Evolutionary conservation across 2,797 vertebrate genomes (phyloP).

Genomic region (Ataeniobius toweri): DNA sequence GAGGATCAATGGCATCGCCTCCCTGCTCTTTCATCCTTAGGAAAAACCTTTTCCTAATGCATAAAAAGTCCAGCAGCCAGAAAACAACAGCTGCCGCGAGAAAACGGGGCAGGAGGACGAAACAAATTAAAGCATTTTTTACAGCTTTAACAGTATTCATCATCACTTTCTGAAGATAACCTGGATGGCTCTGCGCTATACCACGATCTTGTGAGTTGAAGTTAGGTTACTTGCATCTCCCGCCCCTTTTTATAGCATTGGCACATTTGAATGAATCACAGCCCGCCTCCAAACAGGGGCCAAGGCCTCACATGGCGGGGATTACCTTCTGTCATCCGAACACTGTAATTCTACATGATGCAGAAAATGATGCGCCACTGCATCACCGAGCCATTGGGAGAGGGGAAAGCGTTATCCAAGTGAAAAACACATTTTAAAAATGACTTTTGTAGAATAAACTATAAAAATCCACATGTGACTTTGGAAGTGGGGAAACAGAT

Average conservation of each 20-base stretch:
- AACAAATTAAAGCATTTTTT: constrained; percentile 88
- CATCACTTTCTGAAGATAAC: constrained; percentile 56
- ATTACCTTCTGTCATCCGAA: constrained; percentile 87
- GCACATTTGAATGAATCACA: constrained; percentile 91
- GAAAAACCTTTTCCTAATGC: constrained; percentile 90
- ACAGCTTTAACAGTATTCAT: constrained; percentile 87
- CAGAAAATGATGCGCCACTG: constrained; percentile 33
- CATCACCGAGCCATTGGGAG: neutral
- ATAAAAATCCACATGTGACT: no score
- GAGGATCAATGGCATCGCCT: constrained; percentile 86
- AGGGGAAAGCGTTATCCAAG: no score
- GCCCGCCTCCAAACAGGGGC: constrained; percentile 90
- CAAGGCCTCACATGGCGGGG: constrained; percentile 92
- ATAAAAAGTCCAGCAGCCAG: constrained; percentile 95
- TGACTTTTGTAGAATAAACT: no score
- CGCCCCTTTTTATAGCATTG: constrained; percentile 89
- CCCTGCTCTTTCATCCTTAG: constrained; percentile 71
- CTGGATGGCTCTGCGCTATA: constrained; percentile 30
- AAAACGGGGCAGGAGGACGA: constrained; percentile 92
- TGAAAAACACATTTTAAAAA: no score
- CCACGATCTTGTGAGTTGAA: constrained; percentile 66
- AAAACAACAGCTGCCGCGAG: constrained; percentile 91
- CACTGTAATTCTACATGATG: constrained; percentile 48
- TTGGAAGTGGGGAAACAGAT: no score
- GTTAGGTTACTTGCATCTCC: constrained; percentile 81